Evolutionary conservation across 1,140 invertebrate genomes (phyloP), one percentile per base, ranked within the genome.

Genomic region (Probaryconus sp.): DNA sequence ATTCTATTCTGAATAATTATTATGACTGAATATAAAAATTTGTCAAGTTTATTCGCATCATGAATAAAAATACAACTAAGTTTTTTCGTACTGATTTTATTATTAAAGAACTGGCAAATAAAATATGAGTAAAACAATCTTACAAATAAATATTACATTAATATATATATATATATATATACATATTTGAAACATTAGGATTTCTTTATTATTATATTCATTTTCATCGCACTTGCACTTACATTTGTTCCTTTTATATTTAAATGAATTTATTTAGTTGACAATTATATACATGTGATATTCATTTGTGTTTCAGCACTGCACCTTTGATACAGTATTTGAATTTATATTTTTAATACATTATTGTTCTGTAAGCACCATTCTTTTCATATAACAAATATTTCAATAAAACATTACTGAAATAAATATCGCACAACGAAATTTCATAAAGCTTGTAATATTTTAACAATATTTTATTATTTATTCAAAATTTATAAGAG

Each of bases 361-460:
- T n/a, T n/a, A 40, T 38, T 53, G 9, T 55, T 45, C 40, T 37
- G n/a, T 38, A 60, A 60, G 56, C 56, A 60, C 56, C 56, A 60
- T 48, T 60, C 14, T 38, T 60, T 42, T 42, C 42, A 60, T 60
- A 24, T 30, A 1, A 37, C 3, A 24, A 24, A 24, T 24, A 24
- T 24, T 24, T n/a, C n/a, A n/a, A n/a, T n/a, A n/a, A n/a, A n/a
- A n/a, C n/a, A n/a, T n/a, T n/a, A n/a, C n/a, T n/a, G n/a, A n/a
- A n/a, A n/a, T n/a, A n/a, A n/a, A n/a, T n/a, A n/a, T n/a, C n/a
- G n/a, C n/a, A n/a, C n/a, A n/a, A n/a, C n/a, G n/a, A n/a, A n/a
- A n/a, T n/a, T n/a, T n/a, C n/a, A n/a, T n/a, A n/a, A n/a, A n/a
- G n/a, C n/a, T n/a, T n/a, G n/a, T n/a, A n/a, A n/a, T n/a, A n/a